Evolutionary conservation across 2,888 invertebrate species (phyloP), one percentile per base, ranked within the genome.

Genomic region (Macaria liturata): DNA sequence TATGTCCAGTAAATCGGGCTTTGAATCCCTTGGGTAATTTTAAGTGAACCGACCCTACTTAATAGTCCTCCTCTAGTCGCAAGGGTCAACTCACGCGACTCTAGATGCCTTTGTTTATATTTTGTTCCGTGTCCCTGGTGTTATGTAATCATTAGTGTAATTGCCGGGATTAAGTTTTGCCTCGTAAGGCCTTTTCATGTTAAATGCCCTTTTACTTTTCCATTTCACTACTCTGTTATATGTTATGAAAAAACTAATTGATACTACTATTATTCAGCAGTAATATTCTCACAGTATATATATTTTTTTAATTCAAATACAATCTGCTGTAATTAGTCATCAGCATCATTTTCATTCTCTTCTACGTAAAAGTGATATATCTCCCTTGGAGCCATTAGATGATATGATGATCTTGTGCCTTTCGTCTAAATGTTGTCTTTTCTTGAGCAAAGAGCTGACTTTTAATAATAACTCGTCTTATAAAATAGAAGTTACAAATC

Each of bases 1-100:
- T 80, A 84, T 85, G 85, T 86, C 81, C 83, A 85, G 84, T 86
- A 86, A 90, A 88, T 88, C 85, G 85, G 81, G 75, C 80, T 78
- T 79, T 78, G 76, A 73, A 81, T 78, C 86, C 88, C 84, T 83
- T 57, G 67, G 85, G 85, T 75, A 81, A 79, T 81, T 86, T 86
- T 82, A 83, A 81, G 79, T 79, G 80, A 78, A 79, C 81, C 81
- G 81, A 82, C 86, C 86, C 83, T 80, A 81, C 80, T 84, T 88
- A 87, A 87, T 85, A 86, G 83, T 81, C 78, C 74, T 80, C 69
- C 80, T 80, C 82, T 82, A 84, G 82, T 81, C 75, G 68, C 75
- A 72, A 67, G 72, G 74, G 78, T 78, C 76, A 79, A 71, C 74
- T 70, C 70, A 67, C 66, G 71, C 68, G 71, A 72, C 80, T 74